Conservation (phyloP, 2,888 invertebrate species). For the Temnothorax ravouxi region DNA sequence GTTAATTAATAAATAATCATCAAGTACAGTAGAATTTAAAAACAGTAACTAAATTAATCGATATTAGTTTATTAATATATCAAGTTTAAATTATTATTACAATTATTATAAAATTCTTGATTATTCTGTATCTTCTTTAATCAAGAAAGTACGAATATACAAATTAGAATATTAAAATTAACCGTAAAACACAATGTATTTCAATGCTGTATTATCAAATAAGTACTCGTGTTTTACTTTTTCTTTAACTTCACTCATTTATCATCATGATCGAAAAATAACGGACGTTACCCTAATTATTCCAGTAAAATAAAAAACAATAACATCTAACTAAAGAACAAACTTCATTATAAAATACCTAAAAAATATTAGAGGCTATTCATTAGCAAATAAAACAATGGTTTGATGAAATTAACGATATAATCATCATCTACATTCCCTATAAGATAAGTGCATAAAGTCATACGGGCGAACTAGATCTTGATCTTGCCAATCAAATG, state of each 20-base stretch:
- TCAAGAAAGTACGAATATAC: not conserved
- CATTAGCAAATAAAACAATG: constrained; percentile 3
- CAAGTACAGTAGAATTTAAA: not conserved
- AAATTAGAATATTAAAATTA: not conserved
- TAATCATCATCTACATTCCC: not conserved
- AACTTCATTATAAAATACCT: not conserved
- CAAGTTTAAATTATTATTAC: not conserved
- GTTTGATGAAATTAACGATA: not conserved
- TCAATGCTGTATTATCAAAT: not conserved
- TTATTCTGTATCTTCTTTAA: not conserved
- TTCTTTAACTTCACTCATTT: not conserved
- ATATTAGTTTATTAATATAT: not conserved
- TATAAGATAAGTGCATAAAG: not conserved
- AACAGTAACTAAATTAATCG: not conserved
- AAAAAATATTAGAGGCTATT: not conserved
- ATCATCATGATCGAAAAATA: not conserved
- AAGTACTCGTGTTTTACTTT: not conserved
- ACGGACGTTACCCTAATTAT: not conserved
- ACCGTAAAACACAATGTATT: not conserved
- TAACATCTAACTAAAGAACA: not conserved
- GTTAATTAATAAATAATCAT: not conserved
- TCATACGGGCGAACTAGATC: not conserved
- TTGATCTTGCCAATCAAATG: constrained; percentile 16
- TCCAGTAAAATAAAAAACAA: not conserved
- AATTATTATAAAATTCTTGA: not conserved